These are phyloP conservation scores for Volucella zonaria DNA, from an alignment of 2,888 invertebrate genomes.

Conservation along the genomic window DNA sequence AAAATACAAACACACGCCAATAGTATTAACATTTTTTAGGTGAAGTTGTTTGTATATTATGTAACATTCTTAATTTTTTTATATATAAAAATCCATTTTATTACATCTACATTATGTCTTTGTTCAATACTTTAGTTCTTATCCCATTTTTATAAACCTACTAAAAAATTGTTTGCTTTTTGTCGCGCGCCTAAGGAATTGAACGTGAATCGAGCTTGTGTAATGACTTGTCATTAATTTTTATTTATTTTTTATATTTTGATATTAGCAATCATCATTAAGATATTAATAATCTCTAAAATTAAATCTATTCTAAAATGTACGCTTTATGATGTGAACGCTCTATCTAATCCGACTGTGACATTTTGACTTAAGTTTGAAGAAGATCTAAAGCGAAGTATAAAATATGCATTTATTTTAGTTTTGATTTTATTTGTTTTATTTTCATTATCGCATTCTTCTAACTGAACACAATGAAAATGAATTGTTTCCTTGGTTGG, in stretches of 20 bases:
- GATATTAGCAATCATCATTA: conserved; percentile 37
- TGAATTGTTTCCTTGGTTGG: no score
- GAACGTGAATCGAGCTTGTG: conserved; percentile 58
- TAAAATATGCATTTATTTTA: not conserved
- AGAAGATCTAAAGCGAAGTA: not conserved
- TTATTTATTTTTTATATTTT: conserved; percentile 11
- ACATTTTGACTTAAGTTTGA: not conserved
- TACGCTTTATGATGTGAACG: conserved; percentile 10
- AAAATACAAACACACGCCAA: conserved; percentile 50
- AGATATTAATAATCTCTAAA: conserved; percentile 1
- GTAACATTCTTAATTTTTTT: conserved; percentile 25
- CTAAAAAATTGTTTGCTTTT: conserved; percentile 45
- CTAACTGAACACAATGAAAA: no score
- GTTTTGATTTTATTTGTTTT: no score
- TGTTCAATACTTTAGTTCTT: conserved; percentile 1
- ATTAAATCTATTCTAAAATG: not conserved
- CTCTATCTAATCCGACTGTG: conserved; percentile 49
- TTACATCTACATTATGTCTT: conserved; percentile 26
- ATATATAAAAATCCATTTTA: conserved; percentile 38
- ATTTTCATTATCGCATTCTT: no score
- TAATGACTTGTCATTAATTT: conserved; percentile 22
- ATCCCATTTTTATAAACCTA: conserved; percentile 8
- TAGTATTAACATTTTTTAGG: conserved; percentile 66
- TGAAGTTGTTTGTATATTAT: conserved; percentile 54
- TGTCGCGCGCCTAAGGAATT: conserved; percentile 68